These are phyloP conservation scores for Mastigias papua DNA, from an alignment of 30 jellyfish, hydroid and myxozoan species.

Conservation along the genomic window DNA sequence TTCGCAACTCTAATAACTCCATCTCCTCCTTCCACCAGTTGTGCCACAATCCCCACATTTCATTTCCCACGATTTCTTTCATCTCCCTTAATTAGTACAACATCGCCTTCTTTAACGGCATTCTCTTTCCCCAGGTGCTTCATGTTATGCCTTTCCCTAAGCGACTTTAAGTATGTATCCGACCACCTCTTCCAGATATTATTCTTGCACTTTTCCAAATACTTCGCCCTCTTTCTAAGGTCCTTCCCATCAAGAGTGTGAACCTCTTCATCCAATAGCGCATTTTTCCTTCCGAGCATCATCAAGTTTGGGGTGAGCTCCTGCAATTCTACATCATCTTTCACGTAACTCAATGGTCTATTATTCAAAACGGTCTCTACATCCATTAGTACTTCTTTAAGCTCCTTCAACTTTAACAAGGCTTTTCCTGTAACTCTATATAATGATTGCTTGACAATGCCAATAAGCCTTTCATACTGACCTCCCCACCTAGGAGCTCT, in stretches of 20 bases:
- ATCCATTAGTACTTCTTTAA: slow-evolving; percentile 60
- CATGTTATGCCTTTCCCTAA: slow-evolving; percentile 74
- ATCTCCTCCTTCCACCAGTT: slow-evolving; percentile 55
- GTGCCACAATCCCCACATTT: slow-evolving; percentile 48
- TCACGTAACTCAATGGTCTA: slow-evolving; percentile 75
- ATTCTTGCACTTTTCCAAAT: slow-evolving; percentile 59
- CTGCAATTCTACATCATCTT: slow-evolving; percentile 72
- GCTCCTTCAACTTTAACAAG: slow-evolving; percentile 38
- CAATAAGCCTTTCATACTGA: slow-evolving; percentile 68
- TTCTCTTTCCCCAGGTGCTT: slow-evolving; percentile 17
- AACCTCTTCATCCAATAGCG: slow-evolving; percentile 51
- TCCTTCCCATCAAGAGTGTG: slow-evolving; percentile 53
- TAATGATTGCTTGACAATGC: slow-evolving; percentile 78
- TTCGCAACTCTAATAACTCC: slow-evolving; percentile 74
- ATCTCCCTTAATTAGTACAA: slow-evolving; percentile 72
- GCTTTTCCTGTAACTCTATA: slow-evolving; percentile 66
- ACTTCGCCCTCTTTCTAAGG: slow-evolving; percentile 64
- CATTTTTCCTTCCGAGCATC: slow-evolving; percentile 58
- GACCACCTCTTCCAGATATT: slow-evolving; percentile 77
- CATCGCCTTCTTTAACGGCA: slow-evolving; percentile 54
- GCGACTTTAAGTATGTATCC: slow-evolving; percentile 52
- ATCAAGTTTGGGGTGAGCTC: slow-evolving; percentile 64
- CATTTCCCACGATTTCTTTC: slow-evolving; percentile 70
- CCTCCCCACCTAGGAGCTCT: slow-evolving; percentile 89
- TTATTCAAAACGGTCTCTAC: slow-evolving; percentile 71